Base-by-base conservation (phyloP, 2,888 invertebrate species). In the Argyresthia albistria region DNA sequence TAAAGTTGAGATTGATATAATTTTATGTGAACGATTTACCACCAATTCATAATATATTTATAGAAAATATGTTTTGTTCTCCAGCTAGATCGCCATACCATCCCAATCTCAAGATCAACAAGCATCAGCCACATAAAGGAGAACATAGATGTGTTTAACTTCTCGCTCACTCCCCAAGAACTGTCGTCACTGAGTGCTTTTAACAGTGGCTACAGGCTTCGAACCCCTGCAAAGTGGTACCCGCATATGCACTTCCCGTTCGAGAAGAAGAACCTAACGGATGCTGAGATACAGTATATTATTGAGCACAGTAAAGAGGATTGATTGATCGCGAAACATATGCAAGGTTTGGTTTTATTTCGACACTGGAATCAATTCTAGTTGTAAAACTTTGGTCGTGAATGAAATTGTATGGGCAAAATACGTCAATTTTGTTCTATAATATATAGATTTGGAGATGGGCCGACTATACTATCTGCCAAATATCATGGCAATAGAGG, bases 51-150 rank as follows among this genome's bases (percentile, higher is more conserved):
- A n/a, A n/a, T 14, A n/a, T 8, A 12, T n/a, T n/a, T 43, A 43
- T n/a, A 43, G 14, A 12, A 12, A 4, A 10, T 14, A 43, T 14
- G 14, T 43, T 43, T 43, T 14, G 2, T 43, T 45, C 16, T 43
- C 43, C 63, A 90, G 90, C 58, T 91, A 56, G 88, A 91, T 55
- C 73, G 88, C 11, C 82, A 89, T 0, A 69, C 88, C n/a, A 76
- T 90, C 36, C 88, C 90, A 4, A 90, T 91, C 55, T 90, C 91
- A 1, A 88, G 91, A 57, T 91, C 91, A 0, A 86, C 87, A 1
- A 91, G 90, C 57, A 79, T 81, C 57, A 73, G 75, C 7, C 84
- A 90, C 47, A 89, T 91, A 47, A 67, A 70, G 53, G 77, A 89
- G 62, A 91, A 91, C 62, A 81, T 91, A 47, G 70, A 88, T 58